phyloP scores from a whole-genome alignment of 2,888 invertebrate species.

The Dryocosmus kuriphilus region DNA sequence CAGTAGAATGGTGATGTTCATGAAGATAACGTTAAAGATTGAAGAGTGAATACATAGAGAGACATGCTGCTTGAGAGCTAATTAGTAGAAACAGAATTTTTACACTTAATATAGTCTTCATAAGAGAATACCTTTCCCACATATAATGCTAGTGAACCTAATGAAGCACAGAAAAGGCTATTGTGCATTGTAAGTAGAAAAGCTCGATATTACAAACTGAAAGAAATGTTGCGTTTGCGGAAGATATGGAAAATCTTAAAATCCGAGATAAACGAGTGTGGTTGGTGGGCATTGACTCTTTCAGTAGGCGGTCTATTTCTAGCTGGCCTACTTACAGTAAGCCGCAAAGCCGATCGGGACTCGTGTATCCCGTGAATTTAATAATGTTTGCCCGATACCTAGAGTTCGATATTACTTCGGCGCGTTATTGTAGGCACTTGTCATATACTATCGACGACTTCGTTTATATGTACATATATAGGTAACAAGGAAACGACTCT shows the following conservation, averaged over 20 bases:
- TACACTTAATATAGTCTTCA: too few relatives aligned
- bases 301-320: slow-evolving; percentile 64
- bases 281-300: slow-evolving; percentile 61
- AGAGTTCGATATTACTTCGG: slow-evolving; percentile 28
- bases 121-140: too few relatives aligned
- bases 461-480: slow-evolving; percentile 4
- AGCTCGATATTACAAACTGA: background rate
- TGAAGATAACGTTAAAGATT: too few relatives aligned
- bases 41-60: background rate
- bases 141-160: too few relatives aligned
- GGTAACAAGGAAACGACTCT: slow-evolving; percentile 20
- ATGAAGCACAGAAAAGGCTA: too few relatives aligned
- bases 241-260: background rate
- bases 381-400: slow-evolving; percentile 61
- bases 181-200: background rate
- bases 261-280: background rate
- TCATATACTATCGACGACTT: slow-evolving; percentile 20
- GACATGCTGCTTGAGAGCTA: background rate
- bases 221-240: background rate
- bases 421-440: slow-evolving; percentile 38
- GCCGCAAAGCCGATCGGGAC: slow-evolving; percentile 45
- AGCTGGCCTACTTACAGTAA: slow-evolving; percentile 64
- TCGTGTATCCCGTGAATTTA: slow-evolving; percentile 58
- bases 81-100: background rate
- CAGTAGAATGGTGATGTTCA: background rate